Evolutionary conservation across 2,888 invertebrate genomes (phyloP).

Genomic region (Dicyrtomina minuta): DNA sequence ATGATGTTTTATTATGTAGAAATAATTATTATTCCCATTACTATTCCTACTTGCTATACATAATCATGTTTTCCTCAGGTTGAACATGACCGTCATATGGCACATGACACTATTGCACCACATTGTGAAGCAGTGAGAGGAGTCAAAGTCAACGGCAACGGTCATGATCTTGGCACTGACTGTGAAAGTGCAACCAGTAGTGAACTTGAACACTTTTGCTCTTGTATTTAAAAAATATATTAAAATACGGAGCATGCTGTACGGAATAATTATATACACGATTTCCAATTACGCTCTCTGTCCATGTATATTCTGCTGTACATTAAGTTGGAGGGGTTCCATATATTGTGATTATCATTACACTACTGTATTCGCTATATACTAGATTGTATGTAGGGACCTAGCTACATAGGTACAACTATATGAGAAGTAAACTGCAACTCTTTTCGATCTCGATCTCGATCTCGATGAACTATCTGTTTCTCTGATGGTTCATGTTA

Average conservation of each 20-base stretch:
- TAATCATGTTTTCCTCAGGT: background rate
- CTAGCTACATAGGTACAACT: no score
- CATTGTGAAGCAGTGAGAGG: slow-evolving; percentile 5
- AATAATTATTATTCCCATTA: no score
- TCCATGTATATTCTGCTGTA: background rate
- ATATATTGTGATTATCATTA: no score
- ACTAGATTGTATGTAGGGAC: no score
- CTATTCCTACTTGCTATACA: no score
- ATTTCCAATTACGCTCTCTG: background rate
- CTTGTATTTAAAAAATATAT: background rate
- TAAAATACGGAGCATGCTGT: background rate
- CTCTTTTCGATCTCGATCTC: slow-evolving; percentile 5
- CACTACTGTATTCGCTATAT: no score
- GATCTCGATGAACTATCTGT: background rate
- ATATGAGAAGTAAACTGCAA: background rate
- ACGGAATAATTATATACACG: background rate
- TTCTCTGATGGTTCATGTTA: no score
- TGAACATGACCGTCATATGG: slow-evolving; percentile 23
- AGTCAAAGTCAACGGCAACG: no score
- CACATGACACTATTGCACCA: slow-evolving; percentile 29
- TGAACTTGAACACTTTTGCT: background rate
- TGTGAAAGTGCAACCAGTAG: background rate
- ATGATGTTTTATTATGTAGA: no score
- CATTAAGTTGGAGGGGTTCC: background rate
- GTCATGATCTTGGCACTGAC: slow-evolving; percentile 19